Evolutionary conservation across 2,888 invertebrate genomes (phyloP).

Genomic region (Rhagonycha fulva): DNA sequence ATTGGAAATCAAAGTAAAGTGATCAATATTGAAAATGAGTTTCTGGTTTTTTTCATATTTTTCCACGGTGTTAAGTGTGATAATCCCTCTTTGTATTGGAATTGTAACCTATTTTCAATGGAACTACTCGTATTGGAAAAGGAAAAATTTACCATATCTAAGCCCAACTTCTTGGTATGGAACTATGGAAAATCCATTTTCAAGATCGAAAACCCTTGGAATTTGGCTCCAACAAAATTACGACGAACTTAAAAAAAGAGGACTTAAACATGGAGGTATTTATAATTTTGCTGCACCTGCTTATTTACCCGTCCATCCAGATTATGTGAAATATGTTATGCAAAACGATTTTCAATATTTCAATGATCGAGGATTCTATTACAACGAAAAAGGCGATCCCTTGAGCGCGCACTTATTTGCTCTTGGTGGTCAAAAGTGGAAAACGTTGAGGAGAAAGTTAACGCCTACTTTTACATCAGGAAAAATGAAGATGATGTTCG

Average conservation of each 20-base stretch:
- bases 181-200: not conserved
- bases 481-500: conserved; percentile 67
- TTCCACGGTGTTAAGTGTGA: not conserved
- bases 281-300: conserved; percentile 32
- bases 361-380: conserved; percentile 63
- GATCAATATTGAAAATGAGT: not conserved
- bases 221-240: conserved; percentile 22
- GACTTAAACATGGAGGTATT: conserved; percentile 34
- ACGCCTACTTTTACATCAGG: conserved; percentile 68
- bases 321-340: conserved; percentile 53
- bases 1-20: too few species aligned
- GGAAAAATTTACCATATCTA: not conserved
- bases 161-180: not conserved
- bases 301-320: conserved; percentile 37
- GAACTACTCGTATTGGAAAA: not conserved
- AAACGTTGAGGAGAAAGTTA: conserved; percentile 61
- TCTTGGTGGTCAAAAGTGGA: conserved; percentile 63
- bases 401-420: conserved; percentile 62
- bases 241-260: conserved; percentile 29
- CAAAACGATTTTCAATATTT: conserved; percentile 65
- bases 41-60: not conserved
- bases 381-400: conserved; percentile 61
- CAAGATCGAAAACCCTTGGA: not conserved
- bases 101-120: not conserved
- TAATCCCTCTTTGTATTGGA: not conserved